phyloP scores from a whole-genome alignment of 2,888 invertebrate genomes.

The Eupelmus urozonus region DNA sequence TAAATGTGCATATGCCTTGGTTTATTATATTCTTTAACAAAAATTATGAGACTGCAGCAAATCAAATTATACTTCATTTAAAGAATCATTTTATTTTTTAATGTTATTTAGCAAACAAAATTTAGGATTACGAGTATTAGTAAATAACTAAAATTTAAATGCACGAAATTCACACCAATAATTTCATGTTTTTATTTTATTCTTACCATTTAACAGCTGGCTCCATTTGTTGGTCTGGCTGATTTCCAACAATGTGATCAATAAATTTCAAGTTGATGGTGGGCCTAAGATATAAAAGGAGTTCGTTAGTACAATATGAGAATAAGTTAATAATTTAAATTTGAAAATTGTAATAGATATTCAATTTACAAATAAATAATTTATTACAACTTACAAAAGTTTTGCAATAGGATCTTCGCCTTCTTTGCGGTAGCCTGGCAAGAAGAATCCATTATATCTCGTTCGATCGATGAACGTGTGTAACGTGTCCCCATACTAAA shows the following conservation, averaged over 20 bases:
- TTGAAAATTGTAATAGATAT: not conserved
- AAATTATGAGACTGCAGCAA: not conserved
- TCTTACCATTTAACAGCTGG: slow-evolving; percentile 89
- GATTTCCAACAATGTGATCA: slow-evolving; percentile 98
- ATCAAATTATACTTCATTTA: too few relatives aligned
- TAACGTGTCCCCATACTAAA: slow-evolving; percentile 95
- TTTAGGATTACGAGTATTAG: too few relatives aligned
- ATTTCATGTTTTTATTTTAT: not conserved
- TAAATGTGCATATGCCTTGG: too few relatives aligned
- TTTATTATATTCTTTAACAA: not conserved
- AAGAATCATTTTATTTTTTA: too few relatives aligned
- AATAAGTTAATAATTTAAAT: not conserved
- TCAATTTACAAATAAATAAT: not conserved
- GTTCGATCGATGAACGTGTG: slow-evolving; percentile 96
- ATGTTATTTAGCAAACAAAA: too few relatives aligned
- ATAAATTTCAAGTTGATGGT: slow-evolving; percentile 89
- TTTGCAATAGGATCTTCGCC: slow-evolving; percentile 81
- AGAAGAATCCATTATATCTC: slow-evolving; percentile 89
- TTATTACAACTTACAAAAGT: slow-evolving; percentile 80
- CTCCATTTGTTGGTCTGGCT: slow-evolving; percentile 95
- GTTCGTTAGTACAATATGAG: slow-evolving; percentile 1
- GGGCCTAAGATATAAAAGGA: slow-evolving; percentile 79
- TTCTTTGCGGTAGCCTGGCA: slow-evolving; percentile 87
- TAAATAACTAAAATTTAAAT: too few relatives aligned
- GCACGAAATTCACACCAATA: too few relatives aligned